A percentile compares a stretch with the other conserved stretches of the same genome.
phyloP scores from a whole-genome alignment of 1,140 invertebrate species.

The Lerema accius region DNA sequence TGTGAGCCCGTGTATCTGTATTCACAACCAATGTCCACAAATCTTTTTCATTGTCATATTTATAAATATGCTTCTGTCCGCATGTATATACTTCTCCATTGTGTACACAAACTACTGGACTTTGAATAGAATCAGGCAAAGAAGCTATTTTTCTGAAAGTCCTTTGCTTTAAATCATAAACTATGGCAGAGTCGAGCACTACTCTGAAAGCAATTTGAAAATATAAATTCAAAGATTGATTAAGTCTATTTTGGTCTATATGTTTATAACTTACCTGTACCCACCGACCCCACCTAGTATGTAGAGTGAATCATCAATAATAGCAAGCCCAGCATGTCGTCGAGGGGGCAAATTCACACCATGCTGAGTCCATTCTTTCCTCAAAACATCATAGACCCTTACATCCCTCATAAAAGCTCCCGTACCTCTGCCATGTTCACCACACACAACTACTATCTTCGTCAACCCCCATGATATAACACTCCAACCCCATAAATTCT shows the following conservation, averaged over 20 bases:
- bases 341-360: conserved; percentile 59
- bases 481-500: conserved; percentile 72
- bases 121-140: conserved; percentile 64
- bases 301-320: conserved; percentile 59
- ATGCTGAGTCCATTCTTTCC: conserved; percentile 61
- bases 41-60: conserved; percentile 53
- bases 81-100: conserved; percentile 55
- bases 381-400: conserved; percentile 64
- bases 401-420: conserved; percentile 65
- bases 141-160: conserved; percentile 58
- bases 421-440: conserved; percentile 65
- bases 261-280: conserved; percentile 72
- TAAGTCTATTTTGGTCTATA: too few species aligned
- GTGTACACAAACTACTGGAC: conserved; percentile 58
- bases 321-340: conserved; percentile 61
- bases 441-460: conserved; percentile 63
- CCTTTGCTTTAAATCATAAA: conserved; percentile 63
- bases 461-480: conserved; percentile 54
- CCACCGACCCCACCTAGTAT: conserved; percentile 70
- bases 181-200: conserved; percentile 55
- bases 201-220: conserved; percentile 50
- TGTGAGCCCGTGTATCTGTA: conserved; percentile 56
- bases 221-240: too few species aligned
- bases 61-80: conserved; percentile 63
- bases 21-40: conserved; percentile 48